A percentile compares a stretch with the other conserved stretches of the same genome.
Conservation (phyloP, 1,140 invertebrate species). For the Penaeus japonicus region DNA sequence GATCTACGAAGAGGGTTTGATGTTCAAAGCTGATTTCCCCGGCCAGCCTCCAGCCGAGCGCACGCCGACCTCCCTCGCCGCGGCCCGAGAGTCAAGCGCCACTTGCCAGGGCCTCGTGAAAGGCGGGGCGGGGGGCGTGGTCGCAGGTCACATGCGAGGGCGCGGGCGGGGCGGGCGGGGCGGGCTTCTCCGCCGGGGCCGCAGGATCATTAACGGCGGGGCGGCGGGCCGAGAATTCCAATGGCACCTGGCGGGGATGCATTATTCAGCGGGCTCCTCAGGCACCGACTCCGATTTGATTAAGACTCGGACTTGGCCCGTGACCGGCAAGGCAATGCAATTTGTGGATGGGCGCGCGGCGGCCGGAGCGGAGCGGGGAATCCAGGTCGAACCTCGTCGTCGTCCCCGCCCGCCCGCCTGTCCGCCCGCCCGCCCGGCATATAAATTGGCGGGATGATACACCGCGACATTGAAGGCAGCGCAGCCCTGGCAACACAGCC, state of each 20-base stretch:
- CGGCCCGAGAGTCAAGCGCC: too few relatives aligned
- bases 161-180: neutral
- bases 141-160: too few relatives aligned
- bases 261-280: slow-evolving; percentile 48
- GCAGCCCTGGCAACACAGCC: neutral
- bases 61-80: too few relatives aligned
- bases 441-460: slow-evolving; percentile 38
- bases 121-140: neutral
- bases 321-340: slow-evolving; percentile 48
- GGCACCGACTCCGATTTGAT: slow-evolving; percentile 50
- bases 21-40: too few relatives aligned
- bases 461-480: slow-evolving; percentile 19
- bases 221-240: slow-evolving; percentile 36
- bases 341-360: slow-evolving; percentile 38
- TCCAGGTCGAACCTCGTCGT: neutral
- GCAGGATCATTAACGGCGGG: slow-evolving; percentile 39
- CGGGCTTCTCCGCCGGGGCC: neutral
- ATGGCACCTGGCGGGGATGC: slow-evolving; percentile 43
- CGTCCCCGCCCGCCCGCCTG: neutral
- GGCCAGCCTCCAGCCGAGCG: too few relatives aligned
- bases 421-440: slow-evolving; percentile 20
- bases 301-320: slow-evolving; percentile 48
- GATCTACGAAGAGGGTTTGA: too few relatives aligned
- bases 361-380: slow-evolving; percentile 2
- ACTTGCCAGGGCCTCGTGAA: neutral